A percentile compares a stretch with the other conserved stretches of the same genome.
Evolutionary conservation across 53 echinoderm and acorn worm genomes (phyloP).

Genomic region (Paracentrotus lividus): DNA sequence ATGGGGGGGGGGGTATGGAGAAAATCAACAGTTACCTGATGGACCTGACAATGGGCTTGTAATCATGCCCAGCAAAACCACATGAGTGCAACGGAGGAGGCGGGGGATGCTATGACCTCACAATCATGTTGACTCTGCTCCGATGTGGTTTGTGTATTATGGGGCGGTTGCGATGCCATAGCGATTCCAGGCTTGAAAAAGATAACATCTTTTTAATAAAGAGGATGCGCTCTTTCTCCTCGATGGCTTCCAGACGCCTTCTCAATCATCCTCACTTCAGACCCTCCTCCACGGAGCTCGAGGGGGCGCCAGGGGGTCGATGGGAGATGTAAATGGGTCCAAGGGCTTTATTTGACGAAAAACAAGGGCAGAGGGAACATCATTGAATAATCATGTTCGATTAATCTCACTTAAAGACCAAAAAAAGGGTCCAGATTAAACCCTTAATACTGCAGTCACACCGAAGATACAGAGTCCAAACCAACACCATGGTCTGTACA

Average conservation of each 20-base stretch:
- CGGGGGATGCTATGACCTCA: background rate
- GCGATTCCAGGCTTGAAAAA: background rate
- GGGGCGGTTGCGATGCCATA: background rate
- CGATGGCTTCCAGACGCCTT: conserved; percentile 21
- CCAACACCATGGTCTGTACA: too few species aligned
- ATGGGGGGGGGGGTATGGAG: background rate
- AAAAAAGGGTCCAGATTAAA: too few species aligned
- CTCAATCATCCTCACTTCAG: conserved; percentile 13
- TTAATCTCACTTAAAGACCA: background rate
- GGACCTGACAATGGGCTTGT: conserved; percentile 17
- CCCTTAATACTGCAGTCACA: too few species aligned
- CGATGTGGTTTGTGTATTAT: conserved; percentile 7
- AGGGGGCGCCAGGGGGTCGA: background rate
- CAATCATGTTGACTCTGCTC: conserved; percentile 28
- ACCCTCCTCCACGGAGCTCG: background rate
- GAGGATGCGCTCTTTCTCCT: conserved; percentile 24
- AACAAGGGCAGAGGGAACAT: background rate
- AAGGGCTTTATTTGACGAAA: background rate
- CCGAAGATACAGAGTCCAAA: too few species aligned
- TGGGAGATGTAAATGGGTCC: background rate
- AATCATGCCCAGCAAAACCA: conserved; percentile 15
- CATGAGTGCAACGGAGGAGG: background rate
- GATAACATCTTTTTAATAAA: conserved; percentile 53
- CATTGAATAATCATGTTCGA: background rate
- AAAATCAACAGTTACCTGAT: conserved; percentile 39